Evolutionary conservation across 1,140 invertebrate species (phyloP).

Genomic region (Zaprionus inermis): DNA sequence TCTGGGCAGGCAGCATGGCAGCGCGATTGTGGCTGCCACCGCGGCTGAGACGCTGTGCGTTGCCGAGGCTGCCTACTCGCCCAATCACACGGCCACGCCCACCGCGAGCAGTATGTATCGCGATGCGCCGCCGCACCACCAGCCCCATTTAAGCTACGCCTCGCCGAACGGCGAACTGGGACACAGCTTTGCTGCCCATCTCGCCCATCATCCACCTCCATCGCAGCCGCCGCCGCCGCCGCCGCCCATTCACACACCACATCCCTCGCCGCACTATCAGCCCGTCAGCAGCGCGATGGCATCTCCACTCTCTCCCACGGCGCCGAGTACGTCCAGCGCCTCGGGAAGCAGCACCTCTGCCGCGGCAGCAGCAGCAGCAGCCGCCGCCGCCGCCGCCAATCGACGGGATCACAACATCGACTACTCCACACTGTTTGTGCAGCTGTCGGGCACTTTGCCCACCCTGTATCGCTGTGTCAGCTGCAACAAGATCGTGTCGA

Average conservation of each 20-base stretch:
- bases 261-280: constrained; percentile 60
- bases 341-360: constrained; percentile 39
- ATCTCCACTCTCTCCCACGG: constrained; percentile 43
- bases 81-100: constrained; percentile 38
- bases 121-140: constrained; percentile 43
- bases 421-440: constrained; percentile 82
- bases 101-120: constrained; percentile 35
- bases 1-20: constrained; percentile 59
- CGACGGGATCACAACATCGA: constrained; percentile 84
- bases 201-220: constrained; percentile 42
- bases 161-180: constrained; percentile 40
- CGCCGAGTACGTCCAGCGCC: constrained; percentile 58
- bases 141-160: constrained; percentile 39
- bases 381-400: constrained; percentile 70
- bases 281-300: constrained; percentile 25
- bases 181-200: constrained; percentile 27
- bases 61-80: constrained; percentile 63
- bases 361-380: constrained; percentile 59
- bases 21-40: constrained; percentile 46
- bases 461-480: constrained; percentile 83
- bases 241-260: constrained; percentile 38
- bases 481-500: constrained; percentile 90
- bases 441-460: constrained; percentile 80
- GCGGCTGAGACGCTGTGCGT: constrained; percentile 47
- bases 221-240: constrained; percentile 24